Base-by-base conservation (phyloP, 2,113 vertebrate species). In the Trogon melanurus region DNA sequence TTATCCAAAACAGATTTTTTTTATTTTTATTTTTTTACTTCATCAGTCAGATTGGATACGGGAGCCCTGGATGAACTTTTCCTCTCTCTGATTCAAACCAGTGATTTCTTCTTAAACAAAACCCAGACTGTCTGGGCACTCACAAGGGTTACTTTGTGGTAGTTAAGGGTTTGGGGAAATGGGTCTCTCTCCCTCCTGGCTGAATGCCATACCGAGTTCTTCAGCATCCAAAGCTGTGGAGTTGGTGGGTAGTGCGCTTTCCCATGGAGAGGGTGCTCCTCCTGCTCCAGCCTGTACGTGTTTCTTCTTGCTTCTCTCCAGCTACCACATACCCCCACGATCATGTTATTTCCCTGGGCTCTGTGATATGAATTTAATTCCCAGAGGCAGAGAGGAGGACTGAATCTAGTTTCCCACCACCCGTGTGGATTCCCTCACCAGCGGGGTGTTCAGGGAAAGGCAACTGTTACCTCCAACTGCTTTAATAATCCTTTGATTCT, bases 401-500 rank as follows among this genome's bases (percentile, higher is more conserved):
- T 65, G 73, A 95, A 75, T 79, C 91, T 89, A 61, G 18, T 89
- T 96, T 97, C 94, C 89, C 89, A 92, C 84, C 15, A 1, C 73
- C 83, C 13, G 25, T 85, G 91, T 65, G 76, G 89, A 89, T 95
- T 95, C 38, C 45, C 86, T 95, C 89, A 76, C 78, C 91, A 92
- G 76, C 7, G 0, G 51, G 69, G 69, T 95, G 53, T 95, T 95
- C 86, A 65, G 65, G 79, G 65, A 91, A 95, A 91, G 65, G 61
- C 89, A 97, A 95, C 89, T 84, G 73, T 66, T 92, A 91, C 91
- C 80, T 95, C 86, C 89, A 61, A 92, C 76, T 89, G 70, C 83
- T 87, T 96, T 95, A 93, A 95, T 93, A 96, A 96, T 97, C 85
- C 70, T 96, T 93, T 95, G 93, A 97, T 97, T 95, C 91, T 93